phyloP scores from a whole-genome alignment of 2,113 vertebrate species.

The Setophaga coronata region DNA sequence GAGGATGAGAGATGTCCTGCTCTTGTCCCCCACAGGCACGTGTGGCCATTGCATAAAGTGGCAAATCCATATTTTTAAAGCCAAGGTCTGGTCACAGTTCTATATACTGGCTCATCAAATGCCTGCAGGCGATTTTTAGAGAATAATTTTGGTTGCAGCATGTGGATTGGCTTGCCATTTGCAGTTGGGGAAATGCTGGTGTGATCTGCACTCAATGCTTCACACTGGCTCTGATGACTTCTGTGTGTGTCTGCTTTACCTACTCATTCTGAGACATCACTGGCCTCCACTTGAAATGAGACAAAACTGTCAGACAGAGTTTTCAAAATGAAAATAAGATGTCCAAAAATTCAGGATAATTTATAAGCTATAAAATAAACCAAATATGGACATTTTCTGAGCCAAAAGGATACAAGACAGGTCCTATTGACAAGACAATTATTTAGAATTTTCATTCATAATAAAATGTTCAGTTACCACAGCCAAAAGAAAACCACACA shows the following conservation, averaged over 20 bases:
- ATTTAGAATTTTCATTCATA: not conserved
- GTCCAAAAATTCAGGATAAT: not conserved
- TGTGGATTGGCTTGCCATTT: not conserved
- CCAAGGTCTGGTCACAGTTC: not conserved
- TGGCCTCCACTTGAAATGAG: not conserved
- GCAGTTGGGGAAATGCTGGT: not conserved
- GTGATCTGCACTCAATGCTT: not conserved
- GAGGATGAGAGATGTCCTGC: not conserved
- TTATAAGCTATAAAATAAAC: constrained; percentile 14
- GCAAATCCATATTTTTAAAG: not conserved
- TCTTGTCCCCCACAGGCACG: not conserved
- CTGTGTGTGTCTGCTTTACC: not conserved
- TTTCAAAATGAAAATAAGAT: not conserved
- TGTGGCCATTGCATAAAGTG: not conserved
- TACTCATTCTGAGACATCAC: not conserved
- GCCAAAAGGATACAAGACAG: not conserved
- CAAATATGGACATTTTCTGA: not conserved
- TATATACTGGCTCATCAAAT: not conserved
- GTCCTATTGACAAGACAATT: not conserved
- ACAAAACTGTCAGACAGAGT: not conserved
- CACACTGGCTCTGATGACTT: not conserved
- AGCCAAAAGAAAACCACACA: not conserved
- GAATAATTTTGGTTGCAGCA: not conserved
- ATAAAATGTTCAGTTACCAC: not conserved
- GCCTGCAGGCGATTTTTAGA: fast-evolving